Evolutionary conservation across 2,888 invertebrate genomes (phyloP).

Genomic region (Venusia cambrica): DNA sequence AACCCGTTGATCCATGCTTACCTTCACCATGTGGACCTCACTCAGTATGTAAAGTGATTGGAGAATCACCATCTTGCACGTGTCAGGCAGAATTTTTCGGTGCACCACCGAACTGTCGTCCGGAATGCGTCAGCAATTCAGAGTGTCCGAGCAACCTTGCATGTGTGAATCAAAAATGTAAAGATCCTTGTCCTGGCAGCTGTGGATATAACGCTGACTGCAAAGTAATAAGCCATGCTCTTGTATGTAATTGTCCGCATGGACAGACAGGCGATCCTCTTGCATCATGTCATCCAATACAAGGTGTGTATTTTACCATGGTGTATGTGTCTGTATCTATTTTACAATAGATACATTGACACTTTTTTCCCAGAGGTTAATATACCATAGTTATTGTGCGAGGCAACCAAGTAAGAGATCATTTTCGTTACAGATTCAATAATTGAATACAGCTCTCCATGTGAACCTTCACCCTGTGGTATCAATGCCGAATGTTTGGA

Average conservation of each 20-base stretch:
- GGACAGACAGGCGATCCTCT: constrained; percentile 86
- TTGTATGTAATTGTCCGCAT: constrained; percentile 83
- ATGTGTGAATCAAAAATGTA: constrained; percentile 85
- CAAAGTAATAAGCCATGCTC: constrained; percentile 86
- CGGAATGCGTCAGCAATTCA: constrained; percentile 85
- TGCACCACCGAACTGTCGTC: constrained; percentile 83
- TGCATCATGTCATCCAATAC: constrained; percentile 60
- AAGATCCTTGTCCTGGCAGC: constrained; percentile 85
- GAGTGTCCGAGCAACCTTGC: constrained; percentile 84
- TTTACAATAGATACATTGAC: too few relatives aligned
- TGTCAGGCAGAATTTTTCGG: constrained; percentile 84
- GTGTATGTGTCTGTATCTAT: too few relatives aligned
- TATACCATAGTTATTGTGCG: too few relatives aligned
- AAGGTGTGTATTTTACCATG: constrained; percentile 52
- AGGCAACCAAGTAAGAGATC: background rate
- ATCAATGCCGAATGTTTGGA: constrained; percentile 82
- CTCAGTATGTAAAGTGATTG: constrained; percentile 82
- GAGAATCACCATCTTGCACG: constrained; percentile 84
- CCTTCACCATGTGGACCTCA: constrained; percentile 86
- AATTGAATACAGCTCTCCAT: constrained; percentile 79
- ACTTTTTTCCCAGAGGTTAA: too few relatives aligned
- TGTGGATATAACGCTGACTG: constrained; percentile 87
- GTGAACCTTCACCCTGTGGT: constrained; percentile 86
- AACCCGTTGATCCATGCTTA: constrained; percentile 81
- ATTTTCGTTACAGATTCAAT: constrained; percentile 48